These are phyloP conservation scores for Limnephilus lunatus DNA, from an alignment of 2,888 invertebrate genomes.

Conservation along the genomic window DNA sequence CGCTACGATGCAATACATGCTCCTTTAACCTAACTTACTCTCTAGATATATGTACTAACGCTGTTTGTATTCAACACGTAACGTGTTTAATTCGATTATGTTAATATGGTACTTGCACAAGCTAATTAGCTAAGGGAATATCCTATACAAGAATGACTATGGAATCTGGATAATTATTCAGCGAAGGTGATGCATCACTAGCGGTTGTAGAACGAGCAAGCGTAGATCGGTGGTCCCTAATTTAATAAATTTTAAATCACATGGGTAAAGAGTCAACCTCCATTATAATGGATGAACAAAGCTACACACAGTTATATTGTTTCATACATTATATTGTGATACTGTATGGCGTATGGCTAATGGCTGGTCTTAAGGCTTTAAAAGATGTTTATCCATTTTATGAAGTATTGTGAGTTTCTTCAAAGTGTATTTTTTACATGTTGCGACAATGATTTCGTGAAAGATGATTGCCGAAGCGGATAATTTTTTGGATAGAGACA, in stretches of 20 bases:
- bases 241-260: conserved; percentile 66
- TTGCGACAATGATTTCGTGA: conserved; percentile 18
- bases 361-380: conserved; percentile 31
- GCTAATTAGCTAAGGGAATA: conserved; percentile 60
- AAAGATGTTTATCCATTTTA: conserved; percentile 37
- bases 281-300: conserved; percentile 24
- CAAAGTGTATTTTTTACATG: conserved; percentile 13
- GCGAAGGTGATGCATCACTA: conserved; percentile 59
- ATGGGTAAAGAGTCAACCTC: conserved; percentile 62
- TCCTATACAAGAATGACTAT: conserved; percentile 61
- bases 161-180: conserved; percentile 32
- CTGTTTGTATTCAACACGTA: conserved; percentile 51
- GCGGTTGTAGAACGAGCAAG: conserved; percentile 64
- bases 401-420: conserved; percentile 13
- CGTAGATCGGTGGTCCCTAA: conserved; percentile 67
- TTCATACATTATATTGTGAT: not conserved
- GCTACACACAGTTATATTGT: conserved; percentile 28
- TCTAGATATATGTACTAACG: conserved; percentile 47
- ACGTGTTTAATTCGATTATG: conserved; percentile 52
- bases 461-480: conserved; percentile 35
- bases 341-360: not conserved
- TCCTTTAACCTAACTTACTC: conserved; percentile 22
- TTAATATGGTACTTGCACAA: conserved; percentile 56
- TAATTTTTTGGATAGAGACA: conserved; percentile 20
- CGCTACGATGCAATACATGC: conserved; percentile 32